phyloP scores from a whole-genome alignment of 35 echinoderm and acorn worm species.

The Ptychodera flava region DNA sequence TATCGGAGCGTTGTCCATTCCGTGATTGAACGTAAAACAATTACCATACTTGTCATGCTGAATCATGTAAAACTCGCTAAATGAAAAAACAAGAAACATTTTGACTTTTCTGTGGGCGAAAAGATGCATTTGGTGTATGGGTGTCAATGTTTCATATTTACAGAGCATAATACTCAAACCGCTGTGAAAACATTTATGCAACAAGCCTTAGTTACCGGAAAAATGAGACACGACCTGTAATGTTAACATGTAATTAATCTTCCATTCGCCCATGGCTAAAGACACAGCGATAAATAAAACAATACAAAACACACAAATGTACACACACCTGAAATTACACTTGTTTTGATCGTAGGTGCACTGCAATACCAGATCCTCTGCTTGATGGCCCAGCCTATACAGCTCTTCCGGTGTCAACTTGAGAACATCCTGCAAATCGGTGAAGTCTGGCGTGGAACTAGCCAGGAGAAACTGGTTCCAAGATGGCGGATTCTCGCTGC shows the following conservation, averaged over 20 bases:
- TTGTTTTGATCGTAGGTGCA: constrained; percentile 18
- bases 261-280: neutral
- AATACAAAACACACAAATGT: neutral
- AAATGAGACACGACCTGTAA: neutral
- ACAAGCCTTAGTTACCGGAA: neutral
- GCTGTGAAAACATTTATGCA: neutral
- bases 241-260: neutral
- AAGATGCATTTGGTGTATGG: neutral
- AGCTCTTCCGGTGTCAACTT: constrained; percentile 10
- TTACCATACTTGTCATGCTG: constrained; percentile 31
- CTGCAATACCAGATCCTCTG: constrained; percentile 26
- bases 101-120: no score
- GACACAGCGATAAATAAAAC: neutral
- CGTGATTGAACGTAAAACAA: constrained; percentile 38
- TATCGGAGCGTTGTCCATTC: neutral
- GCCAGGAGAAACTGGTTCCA: constrained; percentile 25
- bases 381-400: constrained; percentile 15
- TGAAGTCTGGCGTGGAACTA: constrained; percentile 23
- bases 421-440: constrained; percentile 11
- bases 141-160: neutral
- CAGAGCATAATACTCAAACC: neutral
- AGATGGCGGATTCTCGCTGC: constrained; percentile 11
- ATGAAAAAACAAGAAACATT: neutral
- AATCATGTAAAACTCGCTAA: neutral
- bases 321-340: constrained; percentile 14